Percentiles rank a stretch among this genome's conserved stretches.
Conservation (phyloP, 2,888 invertebrate genomes). For the Epinotia nisella region DNA sequence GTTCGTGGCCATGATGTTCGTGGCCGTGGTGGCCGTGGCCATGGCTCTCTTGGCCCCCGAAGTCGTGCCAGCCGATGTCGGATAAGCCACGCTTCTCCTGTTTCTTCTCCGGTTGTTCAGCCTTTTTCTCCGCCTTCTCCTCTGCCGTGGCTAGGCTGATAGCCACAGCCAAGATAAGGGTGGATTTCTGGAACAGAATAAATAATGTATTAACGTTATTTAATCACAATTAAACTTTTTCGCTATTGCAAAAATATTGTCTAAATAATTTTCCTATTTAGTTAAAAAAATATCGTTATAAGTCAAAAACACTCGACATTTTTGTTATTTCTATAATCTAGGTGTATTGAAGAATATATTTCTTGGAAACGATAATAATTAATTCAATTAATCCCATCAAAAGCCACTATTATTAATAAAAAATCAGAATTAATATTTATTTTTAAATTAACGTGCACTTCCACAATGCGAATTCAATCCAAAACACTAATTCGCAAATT, state of each 20-base stretch:
- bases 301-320: no score
- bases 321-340: no score
- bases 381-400: not conserved
- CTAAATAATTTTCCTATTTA: not conserved
- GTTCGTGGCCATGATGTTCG: conserved; percentile 59
- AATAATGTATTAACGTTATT: not conserved
- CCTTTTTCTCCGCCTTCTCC: conserved; percentile 81
- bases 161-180: conserved; percentile 82
- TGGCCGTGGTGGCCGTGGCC: conserved; percentile 49
- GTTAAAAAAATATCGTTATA: not conserved
- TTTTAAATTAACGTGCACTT: not conserved
- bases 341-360: not conserved
- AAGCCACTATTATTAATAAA: not conserved
- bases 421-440: not conserved
- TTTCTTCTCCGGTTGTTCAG: conserved; percentile 81
- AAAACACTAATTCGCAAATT: not conserved
- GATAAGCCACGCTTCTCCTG: conserved; percentile 85
- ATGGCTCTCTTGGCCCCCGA: conserved; percentile 56
- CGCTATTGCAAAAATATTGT: not conserved
- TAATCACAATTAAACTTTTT: not conserved
- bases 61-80: conserved; percentile 76
- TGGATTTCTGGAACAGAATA: conserved; percentile 70
- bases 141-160: conserved; percentile 84
- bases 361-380: not conserved
- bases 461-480: not conserved